These are phyloP conservation scores for Phyto melanocephala DNA, from an alignment of 2,888 invertebrate species.

Conservation along the genomic window DNA sequence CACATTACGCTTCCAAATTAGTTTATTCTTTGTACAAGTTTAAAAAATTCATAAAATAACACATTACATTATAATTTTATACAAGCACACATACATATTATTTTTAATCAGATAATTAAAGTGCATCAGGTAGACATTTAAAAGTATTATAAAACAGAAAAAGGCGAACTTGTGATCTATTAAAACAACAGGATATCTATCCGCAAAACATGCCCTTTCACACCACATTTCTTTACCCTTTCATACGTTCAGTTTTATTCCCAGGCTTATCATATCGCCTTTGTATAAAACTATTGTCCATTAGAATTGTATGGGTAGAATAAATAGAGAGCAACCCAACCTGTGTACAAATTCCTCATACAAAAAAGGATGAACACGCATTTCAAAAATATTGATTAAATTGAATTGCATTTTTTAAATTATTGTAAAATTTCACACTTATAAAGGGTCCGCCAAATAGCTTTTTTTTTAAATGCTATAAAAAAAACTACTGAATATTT, in stretches of 20 bases:
- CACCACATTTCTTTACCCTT: conserved; percentile 69
- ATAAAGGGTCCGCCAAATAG: too few species aligned
- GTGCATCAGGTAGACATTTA: conserved; percentile 42
- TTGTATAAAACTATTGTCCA: conserved; percentile 72
- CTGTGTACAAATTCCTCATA: conserved; percentile 4
- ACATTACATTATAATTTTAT: too few species aligned
- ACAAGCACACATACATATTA: too few species aligned
- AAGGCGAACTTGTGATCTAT: conserved; percentile 56
- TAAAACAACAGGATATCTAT: conserved; percentile 76
- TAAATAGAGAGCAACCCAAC: conserved; percentile 31
- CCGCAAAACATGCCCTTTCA: conserved; percentile 79
- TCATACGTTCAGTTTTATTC: conserved; percentile 50
- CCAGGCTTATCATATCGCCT: conserved; percentile 57
- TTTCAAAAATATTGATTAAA: conserved; percentile 76
- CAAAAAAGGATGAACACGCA: conserved; percentile 38
- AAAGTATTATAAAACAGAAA: conserved; percentile 2
- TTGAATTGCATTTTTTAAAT: conserved; percentile 75
- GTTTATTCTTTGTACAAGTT: too few species aligned
- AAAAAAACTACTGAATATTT: too few species aligned
- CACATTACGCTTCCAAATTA: too few species aligned
- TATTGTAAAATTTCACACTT: conserved; percentile 77
- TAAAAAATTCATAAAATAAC: too few species aligned
- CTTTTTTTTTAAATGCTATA: too few species aligned
- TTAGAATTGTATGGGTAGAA: conserved; percentile 67
- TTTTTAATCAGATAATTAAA: conserved; percentile 52